Evolutionary conservation across 2,888 invertebrate genomes (phyloP), one percentile per base, ranked within the genome.

Genomic region (Diarsia rubi): DNA sequence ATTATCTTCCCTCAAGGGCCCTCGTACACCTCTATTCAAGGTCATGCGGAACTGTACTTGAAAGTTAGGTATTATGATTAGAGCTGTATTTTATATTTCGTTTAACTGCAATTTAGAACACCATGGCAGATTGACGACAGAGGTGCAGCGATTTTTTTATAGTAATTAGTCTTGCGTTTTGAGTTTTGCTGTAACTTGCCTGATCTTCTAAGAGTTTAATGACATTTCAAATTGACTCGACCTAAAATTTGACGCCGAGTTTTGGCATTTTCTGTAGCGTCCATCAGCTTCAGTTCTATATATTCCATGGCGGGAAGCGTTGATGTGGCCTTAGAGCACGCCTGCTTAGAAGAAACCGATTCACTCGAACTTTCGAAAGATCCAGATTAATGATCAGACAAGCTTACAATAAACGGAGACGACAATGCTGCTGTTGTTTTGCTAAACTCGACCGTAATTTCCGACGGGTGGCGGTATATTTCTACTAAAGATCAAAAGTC

Each of bases 1-100:
- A 75, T 60, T 70, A 75, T 84, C 75, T 60, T 62, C 21, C 19
- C 49, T 81, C 70, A 79, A 84, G 79, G 59, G 82, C 75, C 24
- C 69, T 78, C 42, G 75, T 72, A 60, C 69, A 79, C 54, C 78
- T 68, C 63, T 68, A 59, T 44, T 81, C 81, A 83, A 60, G 75
- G 84, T 70, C 70, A 73, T 11, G 45, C 16, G 16, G 57, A 71
- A 68, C 42, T 80, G n/a, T 78, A 68, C 64, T 80, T 81, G 47
- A 71, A 64, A 60, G 44, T 42, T 47, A n/a, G 14, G 24, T 62
- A 27, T 9, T 59, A 47, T 27, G 52, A 76, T 68, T 62, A 62
- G 8, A 65, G 45, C 21, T 24, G 24, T 4, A 21, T 42, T 31
- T 49, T 21, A 47, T 44, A 37, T 60, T 60, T 67, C 11, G 16